These are phyloP conservation scores for Athetis lepigone DNA, from an alignment of 2,888 invertebrate species.

Conservation along the genomic window DNA sequence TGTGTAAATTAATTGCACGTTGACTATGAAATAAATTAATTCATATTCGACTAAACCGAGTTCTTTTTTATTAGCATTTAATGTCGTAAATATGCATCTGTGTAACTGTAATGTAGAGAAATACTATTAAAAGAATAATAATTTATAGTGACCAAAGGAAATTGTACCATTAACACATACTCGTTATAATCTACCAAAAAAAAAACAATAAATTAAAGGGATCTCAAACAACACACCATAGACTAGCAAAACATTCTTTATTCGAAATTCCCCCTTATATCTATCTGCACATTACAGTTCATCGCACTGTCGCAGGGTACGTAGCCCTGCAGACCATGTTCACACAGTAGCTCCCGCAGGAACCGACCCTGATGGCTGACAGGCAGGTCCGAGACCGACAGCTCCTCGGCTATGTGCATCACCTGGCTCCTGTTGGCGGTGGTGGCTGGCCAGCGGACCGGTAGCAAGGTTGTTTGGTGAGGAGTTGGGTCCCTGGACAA, in stretches of 20 bases:
- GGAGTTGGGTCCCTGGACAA: constrained; percentile 83
- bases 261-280: constrained; percentile 1
- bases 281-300: constrained; percentile 62
- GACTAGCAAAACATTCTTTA: constrained; percentile 29
- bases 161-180: too few relatives aligned
- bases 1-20: too few relatives aligned
- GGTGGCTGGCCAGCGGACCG: constrained; percentile 75
- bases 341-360: constrained; percentile 76
- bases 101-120: too few relatives aligned
- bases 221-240: not conserved
- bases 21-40: too few relatives aligned
- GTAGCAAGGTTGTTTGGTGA: constrained; percentile 66
- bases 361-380: constrained; percentile 66
- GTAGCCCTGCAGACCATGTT: constrained; percentile 78
- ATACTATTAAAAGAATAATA: too few relatives aligned
- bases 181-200: too few relatives aligned
- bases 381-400: constrained; percentile 67
- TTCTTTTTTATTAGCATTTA: too few relatives aligned
- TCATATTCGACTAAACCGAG: too few relatives aligned
- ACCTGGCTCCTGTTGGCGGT: constrained; percentile 70
- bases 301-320: constrained; percentile 81
- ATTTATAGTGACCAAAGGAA: too few relatives aligned
- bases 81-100: too few relatives aligned
- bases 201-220: too few relatives aligned
- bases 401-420: constrained; percentile 70